These are phyloP conservation scores for Euspilapteryx auroguttella DNA, from an alignment of 2,888 invertebrate species.

Conservation along the genomic window DNA sequence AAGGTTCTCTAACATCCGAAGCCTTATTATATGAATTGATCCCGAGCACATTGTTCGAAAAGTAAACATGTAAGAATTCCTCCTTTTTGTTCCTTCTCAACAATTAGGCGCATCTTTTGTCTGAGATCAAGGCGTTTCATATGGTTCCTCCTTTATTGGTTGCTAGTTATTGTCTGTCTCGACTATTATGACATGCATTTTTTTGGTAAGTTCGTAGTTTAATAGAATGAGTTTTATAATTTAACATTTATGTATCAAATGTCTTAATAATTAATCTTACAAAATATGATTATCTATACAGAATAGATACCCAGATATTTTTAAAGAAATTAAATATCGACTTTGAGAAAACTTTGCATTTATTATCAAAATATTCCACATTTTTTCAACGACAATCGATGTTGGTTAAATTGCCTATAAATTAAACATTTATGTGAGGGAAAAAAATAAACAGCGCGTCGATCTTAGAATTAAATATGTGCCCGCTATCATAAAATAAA, in stretches of 20 bases:
- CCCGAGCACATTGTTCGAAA: slow-evolving; percentile 38
- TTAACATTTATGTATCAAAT: no score
- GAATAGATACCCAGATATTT: no score
- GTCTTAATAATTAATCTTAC: no score
- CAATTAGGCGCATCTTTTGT: slow-evolving; percentile 22
- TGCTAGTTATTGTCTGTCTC: slow-evolving; percentile 24
- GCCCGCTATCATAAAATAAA: slow-evolving; percentile 53
- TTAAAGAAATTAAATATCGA: no score
- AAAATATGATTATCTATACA: no score
- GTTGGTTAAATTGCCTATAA: slow-evolving; percentile 38
- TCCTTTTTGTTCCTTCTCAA: slow-evolving; percentile 30
- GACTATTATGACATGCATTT: slow-evolving; percentile 23
- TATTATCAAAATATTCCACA: no score
- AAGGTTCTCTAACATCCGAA: no score
- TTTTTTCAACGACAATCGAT: neutral
- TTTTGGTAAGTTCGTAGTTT: no score
- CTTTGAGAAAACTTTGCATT: no score
- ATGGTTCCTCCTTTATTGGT: no score
- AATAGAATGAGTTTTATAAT: no score
- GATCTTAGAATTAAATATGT: slow-evolving; percentile 55
- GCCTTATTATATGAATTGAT: slow-evolving; percentile 18
- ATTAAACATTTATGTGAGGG: slow-evolving; percentile 44
- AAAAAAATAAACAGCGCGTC: slow-evolving; percentile 48
- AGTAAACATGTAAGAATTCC: slow-evolving; percentile 38
- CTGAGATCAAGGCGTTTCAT: slow-evolving; percentile 18